Evolutionary conservation across 2,888 invertebrate species (phyloP).

Genomic region (Parasteatoda lunata): DNA sequence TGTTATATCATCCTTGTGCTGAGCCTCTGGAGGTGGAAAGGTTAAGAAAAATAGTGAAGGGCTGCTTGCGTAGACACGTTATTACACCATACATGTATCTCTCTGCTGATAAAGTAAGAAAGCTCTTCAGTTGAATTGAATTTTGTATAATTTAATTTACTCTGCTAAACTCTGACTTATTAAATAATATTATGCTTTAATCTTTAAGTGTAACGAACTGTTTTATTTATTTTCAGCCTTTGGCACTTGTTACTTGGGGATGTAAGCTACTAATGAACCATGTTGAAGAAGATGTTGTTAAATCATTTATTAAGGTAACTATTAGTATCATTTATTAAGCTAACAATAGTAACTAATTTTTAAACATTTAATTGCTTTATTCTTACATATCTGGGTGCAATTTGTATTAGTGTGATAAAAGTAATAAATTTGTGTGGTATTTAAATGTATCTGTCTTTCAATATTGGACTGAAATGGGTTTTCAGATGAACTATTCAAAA

Average conservation of each 20-base stretch:
- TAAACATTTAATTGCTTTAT: no score
- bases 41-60: slow-evolving; percentile 79
- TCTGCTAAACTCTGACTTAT: not conserved
- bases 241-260: slow-evolving; percentile 86
- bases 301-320: slow-evolving; percentile 79
- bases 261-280: slow-evolving; percentile 82
- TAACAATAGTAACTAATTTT: no score
- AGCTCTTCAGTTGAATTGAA: not conserved
- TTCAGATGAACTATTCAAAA: no score
- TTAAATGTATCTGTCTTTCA: no score
- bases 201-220: not conserved
- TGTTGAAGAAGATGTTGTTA: slow-evolving; percentile 78
- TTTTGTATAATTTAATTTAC: not conserved
- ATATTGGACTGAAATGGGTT: no score
- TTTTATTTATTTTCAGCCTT: slow-evolving; percentile 78
- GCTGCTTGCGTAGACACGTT: slow-evolving; percentile 84
- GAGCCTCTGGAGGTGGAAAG: slow-evolving; percentile 78
- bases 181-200: not conserved
- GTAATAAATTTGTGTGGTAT: no score
- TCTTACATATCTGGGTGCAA: no score
- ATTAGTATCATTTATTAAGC: not conserved
- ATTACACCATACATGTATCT: slow-evolving; percentile 83
- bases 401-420: no score
- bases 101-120: slow-evolving; percentile 78
- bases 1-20: slow-evolving; percentile 91